Evolutionary conservation across 2,888 invertebrate genomes (phyloP).

Genomic region (Diachrysia chrysitis): DNA sequence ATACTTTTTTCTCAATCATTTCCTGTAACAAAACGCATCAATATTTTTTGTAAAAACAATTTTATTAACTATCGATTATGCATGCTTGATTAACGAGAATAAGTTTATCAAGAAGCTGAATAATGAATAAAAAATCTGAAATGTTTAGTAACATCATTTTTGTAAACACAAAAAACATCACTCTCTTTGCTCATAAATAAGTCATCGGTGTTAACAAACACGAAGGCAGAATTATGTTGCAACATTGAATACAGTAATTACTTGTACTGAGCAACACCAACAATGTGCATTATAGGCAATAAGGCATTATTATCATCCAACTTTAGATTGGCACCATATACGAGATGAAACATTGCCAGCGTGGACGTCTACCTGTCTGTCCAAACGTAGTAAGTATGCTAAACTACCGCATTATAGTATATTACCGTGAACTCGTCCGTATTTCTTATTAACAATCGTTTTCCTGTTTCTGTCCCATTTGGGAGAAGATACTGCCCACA

Average conservation of each 20-base stretch:
- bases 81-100: too few relatives aligned
- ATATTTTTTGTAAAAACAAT: background rate
- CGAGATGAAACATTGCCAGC: conserved; percentile 40
- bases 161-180: background rate
- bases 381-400: conserved; percentile 59
- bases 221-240: conserved; percentile 7
- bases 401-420: conserved; percentile 54
- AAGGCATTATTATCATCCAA: conserved; percentile 51
- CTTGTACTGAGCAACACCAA: conserved; percentile 27
- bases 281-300: conserved; percentile 37
- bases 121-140: background rate
- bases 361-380: conserved; percentile 60
- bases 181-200: background rate
- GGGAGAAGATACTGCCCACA: conserved; percentile 29
- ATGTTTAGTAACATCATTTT: background rate
- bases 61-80: too few relatives aligned
- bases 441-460: conserved; percentile 42
- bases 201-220: background rate
- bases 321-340: conserved; percentile 54
- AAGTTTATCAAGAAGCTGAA: too few relatives aligned
- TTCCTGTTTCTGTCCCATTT: conserved; percentile 59
- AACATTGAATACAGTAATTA: conserved; percentile 38
- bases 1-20: conserved; percentile 15
- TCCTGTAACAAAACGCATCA: conserved; percentile 16
- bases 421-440: conserved; percentile 37